phyloP scores from a whole-genome alignment of 2,797 vertebrate species.

The Microtus obscurus region DNA sequence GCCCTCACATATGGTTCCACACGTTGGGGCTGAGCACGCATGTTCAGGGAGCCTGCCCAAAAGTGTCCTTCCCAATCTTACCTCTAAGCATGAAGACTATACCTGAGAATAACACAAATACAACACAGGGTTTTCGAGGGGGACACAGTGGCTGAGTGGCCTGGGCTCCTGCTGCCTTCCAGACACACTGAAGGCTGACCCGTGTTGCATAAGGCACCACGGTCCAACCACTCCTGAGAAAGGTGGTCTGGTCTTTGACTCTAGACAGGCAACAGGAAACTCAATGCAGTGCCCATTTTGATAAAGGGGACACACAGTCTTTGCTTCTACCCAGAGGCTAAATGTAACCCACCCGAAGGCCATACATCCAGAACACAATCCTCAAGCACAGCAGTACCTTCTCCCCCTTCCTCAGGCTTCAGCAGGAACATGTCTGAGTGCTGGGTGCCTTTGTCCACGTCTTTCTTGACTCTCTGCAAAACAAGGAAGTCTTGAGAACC shows the following conservation, averaged over 20 bases:
- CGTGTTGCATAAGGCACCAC: neutral
- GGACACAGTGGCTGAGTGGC: neutral
- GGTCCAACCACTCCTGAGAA: neutral
- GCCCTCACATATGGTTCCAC: neutral
- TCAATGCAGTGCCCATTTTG: neutral
- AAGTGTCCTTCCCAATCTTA: neutral
- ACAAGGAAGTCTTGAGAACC: neutral
- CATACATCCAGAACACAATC: neutral
- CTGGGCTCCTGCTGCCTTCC: neutral
- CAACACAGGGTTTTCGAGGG: neutral
- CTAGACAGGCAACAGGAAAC: too few relatives aligned
- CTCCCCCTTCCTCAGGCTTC: constrained; percentile 90
- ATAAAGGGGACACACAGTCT: neutral
- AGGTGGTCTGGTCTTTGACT: neutral
- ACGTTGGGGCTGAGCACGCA: neutral
- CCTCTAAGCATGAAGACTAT: neutral
- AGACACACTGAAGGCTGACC: neutral
- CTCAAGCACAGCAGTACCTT: neutral
- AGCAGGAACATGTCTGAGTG: constrained; percentile 97
- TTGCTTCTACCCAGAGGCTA: neutral
- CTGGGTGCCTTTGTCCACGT: constrained; percentile 96
- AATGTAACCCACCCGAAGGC: neutral
- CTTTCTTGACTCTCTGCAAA: constrained; percentile 94
- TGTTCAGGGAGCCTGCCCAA: neutral
- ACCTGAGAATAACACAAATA: neutral